These are phyloP conservation scores for Diglossa brunneiventris DNA, from an alignment of 2,113 vertebrate species.

Conservation along the genomic window DNA sequence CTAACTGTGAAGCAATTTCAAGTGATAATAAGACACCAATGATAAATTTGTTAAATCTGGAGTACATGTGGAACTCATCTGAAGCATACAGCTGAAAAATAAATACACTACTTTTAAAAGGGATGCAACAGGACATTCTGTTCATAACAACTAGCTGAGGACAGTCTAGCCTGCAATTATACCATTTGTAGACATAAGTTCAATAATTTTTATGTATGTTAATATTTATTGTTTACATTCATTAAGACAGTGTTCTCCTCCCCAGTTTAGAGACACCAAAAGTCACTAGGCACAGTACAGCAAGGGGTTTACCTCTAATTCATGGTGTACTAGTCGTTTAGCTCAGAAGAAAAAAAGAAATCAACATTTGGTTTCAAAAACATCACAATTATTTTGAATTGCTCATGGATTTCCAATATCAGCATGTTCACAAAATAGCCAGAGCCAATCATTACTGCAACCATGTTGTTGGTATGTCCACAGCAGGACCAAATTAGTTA, in stretches of 20 bases:
- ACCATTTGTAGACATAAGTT: not conserved
- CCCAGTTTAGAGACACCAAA: not conserved
- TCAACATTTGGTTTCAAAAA: not conserved
- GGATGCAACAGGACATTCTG: not conserved
- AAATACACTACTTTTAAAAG: constrained; percentile 12
- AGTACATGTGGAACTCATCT: constrained; percentile 55
- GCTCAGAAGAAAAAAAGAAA: not conserved
- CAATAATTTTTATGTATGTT: not conserved
- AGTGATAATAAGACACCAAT: constrained; percentile 35
- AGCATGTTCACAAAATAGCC: not conserved
- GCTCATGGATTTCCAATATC: not conserved
- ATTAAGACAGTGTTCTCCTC: not conserved
- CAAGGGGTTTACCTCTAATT: not conserved
- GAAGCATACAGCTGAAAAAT: not conserved
- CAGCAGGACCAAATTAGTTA: not conserved
- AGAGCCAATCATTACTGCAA: not conserved
- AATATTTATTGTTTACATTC: not conserved
- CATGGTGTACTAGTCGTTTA: not conserved
- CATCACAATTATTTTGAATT: not conserved
- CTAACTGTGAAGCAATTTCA: constrained; percentile 17
- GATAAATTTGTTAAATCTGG: constrained; percentile 47
- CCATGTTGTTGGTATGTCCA: not conserved
- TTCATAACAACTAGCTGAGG: not conserved
- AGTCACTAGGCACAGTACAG: not conserved
- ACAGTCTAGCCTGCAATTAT: not conserved